Evolutionary conservation across 2,888 invertebrate species (phyloP).

Genomic region (Agapostemon virescens): DNA sequence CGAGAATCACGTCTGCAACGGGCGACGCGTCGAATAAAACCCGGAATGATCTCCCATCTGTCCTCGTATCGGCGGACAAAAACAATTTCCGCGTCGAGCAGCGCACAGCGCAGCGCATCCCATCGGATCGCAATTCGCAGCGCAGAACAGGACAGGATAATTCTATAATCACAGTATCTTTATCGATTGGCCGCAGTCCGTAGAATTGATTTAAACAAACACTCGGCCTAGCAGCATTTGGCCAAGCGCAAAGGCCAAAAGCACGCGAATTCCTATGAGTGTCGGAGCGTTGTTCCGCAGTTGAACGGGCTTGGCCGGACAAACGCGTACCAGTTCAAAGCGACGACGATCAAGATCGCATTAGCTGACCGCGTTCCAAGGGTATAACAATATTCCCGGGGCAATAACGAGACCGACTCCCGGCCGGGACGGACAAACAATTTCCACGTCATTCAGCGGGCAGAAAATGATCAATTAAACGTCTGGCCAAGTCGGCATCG

Average conservation of each 20-base stretch:
- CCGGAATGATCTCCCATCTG: neutral
- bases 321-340: conserved; percentile 47
- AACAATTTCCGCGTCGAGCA: neutral
- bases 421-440: conserved; percentile 41
- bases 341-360: conserved; percentile 56
- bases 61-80: neutral
- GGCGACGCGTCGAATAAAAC: neutral
- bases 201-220: conserved; percentile 48
- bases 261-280: conserved; percentile 10
- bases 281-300: conserved; percentile 27
- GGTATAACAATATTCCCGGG: conserved; percentile 51
- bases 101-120: neutral
- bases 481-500: conserved; percentile 32
- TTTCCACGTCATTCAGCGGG: conserved; percentile 56
- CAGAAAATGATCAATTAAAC: conserved; percentile 61
- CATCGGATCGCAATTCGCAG: no score
- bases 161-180: conserved; percentile 25
- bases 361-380: conserved; percentile 45
- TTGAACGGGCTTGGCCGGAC: conserved; percentile 35
- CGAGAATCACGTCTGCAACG: neutral
- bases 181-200: conserved; percentile 19
- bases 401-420: conserved; percentile 43
- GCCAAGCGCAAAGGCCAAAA: conserved; percentile 27
- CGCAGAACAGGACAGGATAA: neutral
- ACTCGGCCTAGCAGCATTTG: conserved; percentile 10